A percentile compares a stretch with the other conserved stretches of the same genome.
Conservation (phyloP, 2,888 invertebrate genomes). For the Agrenia bidenticulata region DNA sequence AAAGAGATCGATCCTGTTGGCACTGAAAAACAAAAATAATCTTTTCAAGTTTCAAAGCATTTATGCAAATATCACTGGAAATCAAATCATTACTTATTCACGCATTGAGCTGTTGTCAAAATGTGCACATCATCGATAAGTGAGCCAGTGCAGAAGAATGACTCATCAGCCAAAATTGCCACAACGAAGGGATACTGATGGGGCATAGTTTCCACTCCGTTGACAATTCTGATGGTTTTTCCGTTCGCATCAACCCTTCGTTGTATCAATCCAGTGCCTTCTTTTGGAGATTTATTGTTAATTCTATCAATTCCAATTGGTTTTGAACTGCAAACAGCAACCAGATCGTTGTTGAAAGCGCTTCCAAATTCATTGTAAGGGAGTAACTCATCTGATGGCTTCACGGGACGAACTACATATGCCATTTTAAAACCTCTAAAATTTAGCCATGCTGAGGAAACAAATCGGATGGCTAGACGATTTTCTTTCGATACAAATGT, state of each 20-base stretch:
- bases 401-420: conserved; percentile 39
- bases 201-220: conserved; percentile 39
- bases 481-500: conserved; percentile 40
- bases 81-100: conserved; percentile 15
- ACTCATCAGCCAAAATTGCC: conserved; percentile 42
- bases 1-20: conserved; percentile 33
- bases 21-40: conserved; percentile 14
- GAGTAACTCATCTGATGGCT: conserved; percentile 24
- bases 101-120: conserved; percentile 47
- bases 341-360: conserved; percentile 38
- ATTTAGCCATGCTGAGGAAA: conserved; percentile 40
- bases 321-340: conserved; percentile 41
- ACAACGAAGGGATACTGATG: conserved; percentile 49
- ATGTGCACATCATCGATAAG: conserved; percentile 41
- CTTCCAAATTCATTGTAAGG: conserved; percentile 34
- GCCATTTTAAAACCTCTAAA: conserved; percentile 48
- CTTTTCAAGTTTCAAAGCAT: background rate
- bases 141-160: conserved; percentile 43
- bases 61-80: too few relatives aligned
- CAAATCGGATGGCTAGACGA: conserved; percentile 39
- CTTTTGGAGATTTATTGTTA: conserved; percentile 17
- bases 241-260: background rate
- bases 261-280: background rate
- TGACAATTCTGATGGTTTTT: conserved; percentile 31
- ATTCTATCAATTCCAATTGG: conserved; percentile 26